Base-by-base conservation (phyloP, 2,888 invertebrate genomes). In the Altica lythri region DNA sequence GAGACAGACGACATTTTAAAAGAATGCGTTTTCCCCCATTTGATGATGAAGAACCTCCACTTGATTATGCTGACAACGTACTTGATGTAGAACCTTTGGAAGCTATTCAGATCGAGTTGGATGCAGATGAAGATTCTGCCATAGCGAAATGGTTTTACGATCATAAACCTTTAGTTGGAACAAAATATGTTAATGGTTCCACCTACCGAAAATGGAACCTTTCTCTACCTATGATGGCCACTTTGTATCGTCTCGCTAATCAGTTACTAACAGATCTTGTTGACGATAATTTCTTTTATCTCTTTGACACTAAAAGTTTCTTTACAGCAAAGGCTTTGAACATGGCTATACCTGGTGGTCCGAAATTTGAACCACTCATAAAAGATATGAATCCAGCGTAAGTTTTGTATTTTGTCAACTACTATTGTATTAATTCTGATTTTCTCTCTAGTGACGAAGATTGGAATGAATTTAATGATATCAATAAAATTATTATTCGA, bases 401-500 rank as follows among this genome's bases (percentile, higher is more conserved):
- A 81, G 84, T 66, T 35, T 14, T 38, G 12, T 6, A 35, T 42
- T 25, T 48, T 22, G 2, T 4, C n/a, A 13, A 13, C 5, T 40
- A 10, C 6, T 42, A 35, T 52, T 27, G 32, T 49, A 10, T 47
- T 48, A 16, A 32, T 38, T 27, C 38, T 54, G 48, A 49, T 38
- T 9, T 61, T 57, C 53, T 54, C 75, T 79, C 13, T 68, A 90
- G 94, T 1, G 99, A 99, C 79, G 99, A 99, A 79, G 99, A 99
- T 76, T 99, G 99, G 99, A 99, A 99, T 79, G 99, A 99, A 79
- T 99, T 99, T 72, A 99, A 99, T 79, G 99, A 99, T 72, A 99
- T 99, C 66, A 99, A 99, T 77, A 99, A 99, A 79, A 98, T 99
- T 68, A 99, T 99, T 61, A 99, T 99, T 66, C 83, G 99, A 5